phyloP scores from a whole-genome alignment of 2,113 vertebrate species.

The Pollimyrus isidori region DNA sequence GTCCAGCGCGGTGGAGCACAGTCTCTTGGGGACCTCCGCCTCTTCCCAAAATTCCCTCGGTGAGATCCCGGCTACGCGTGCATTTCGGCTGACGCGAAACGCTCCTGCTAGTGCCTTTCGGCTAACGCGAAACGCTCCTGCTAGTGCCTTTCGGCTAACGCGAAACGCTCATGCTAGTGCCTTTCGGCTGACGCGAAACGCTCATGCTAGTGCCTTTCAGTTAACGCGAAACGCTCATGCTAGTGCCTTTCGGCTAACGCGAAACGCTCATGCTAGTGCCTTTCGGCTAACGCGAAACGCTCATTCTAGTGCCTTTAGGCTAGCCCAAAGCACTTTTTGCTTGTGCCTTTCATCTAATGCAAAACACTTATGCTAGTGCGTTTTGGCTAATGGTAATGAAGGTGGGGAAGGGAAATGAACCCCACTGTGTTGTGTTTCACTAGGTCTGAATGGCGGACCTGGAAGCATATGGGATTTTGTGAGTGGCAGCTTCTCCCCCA shows the following conservation, averaged over 20 bases:
- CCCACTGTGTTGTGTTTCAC: not conserved
- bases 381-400: not conserved
- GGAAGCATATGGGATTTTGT: constrained; percentile 84
- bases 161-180: no score
- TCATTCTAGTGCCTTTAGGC: no score
- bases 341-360: no score
- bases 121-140: not conserved
- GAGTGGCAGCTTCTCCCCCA: constrained; percentile 79
- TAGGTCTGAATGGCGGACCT: constrained; percentile 77
- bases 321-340: no score
- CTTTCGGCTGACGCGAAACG: no score
- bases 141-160: no score
- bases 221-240: no score
- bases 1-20: constrained; percentile 67
- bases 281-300: no score
- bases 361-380: no score
- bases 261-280: no score
- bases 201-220: no score
- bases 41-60: constrained; percentile 79
- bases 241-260: no score
- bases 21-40: constrained; percentile 67
- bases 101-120: not conserved
- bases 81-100: not conserved
- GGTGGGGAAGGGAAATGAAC: not conserved
- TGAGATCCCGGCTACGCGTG: constrained; percentile 32